Conservation (phyloP, 2,113 vertebrate species). For the Thalassoma bifasciatum region DNA sequence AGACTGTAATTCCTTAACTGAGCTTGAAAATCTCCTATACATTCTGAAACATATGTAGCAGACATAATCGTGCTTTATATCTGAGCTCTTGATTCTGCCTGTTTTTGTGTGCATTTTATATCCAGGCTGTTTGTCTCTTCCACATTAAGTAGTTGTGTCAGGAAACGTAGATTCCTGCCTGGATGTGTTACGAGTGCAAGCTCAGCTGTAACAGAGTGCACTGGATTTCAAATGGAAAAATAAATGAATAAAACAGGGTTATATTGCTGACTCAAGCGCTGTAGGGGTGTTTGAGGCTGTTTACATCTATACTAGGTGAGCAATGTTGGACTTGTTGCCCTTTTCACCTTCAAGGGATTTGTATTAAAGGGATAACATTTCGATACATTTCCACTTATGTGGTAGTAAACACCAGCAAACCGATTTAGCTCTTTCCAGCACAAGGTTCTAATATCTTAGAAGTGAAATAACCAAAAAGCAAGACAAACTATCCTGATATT, state of each 20-base stretch:
- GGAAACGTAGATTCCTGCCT: neutral
- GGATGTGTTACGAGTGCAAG: neutral
- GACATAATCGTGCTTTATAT: too few relatives aligned
- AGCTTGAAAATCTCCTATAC: neutral
- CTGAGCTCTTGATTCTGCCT: neutral
- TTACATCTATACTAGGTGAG: conserved; percentile 12
- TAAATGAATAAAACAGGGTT: neutral
- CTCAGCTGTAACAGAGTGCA: neutral
- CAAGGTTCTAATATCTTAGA: conserved; percentile 8
- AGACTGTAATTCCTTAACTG: neutral
- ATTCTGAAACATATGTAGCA: neutral
- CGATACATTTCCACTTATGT: conserved; percentile 6
- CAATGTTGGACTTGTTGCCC: neutral
- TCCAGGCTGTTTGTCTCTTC: neutral
- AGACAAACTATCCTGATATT: conserved; percentile 15
- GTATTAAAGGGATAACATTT: conserved; percentile 7
- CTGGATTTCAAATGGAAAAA: conserved; percentile 7
- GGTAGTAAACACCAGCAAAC: conserved; percentile 20
- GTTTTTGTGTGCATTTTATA: too few relatives aligned
- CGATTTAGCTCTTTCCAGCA: conserved; percentile 6
- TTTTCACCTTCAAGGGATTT: neutral
- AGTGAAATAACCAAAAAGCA: neutral
- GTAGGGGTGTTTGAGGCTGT: neutral
- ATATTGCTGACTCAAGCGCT: neutral
- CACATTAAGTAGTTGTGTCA: neutral